These are phyloP conservation scores for Oreochromis mossambicus DNA, from an alignment of 2,797 vertebrate genomes.

Conservation along the genomic window DNA sequence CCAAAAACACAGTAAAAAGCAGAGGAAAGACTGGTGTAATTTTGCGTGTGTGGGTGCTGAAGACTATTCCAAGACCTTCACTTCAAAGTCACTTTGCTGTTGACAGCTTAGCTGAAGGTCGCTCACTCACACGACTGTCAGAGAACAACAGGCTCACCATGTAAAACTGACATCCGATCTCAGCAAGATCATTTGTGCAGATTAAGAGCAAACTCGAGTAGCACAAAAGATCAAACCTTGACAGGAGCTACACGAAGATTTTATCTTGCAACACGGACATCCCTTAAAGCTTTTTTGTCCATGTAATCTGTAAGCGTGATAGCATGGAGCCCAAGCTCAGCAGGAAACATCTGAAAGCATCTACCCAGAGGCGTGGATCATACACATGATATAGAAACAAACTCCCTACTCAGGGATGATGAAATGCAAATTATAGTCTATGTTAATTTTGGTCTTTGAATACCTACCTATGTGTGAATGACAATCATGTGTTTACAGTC, in stretches of 20 bases:
- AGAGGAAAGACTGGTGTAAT: neutral
- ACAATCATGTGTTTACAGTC: neutral
- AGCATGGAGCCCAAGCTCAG: neutral
- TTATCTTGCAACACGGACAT: constrained; percentile 17
- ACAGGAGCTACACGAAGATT: constrained; percentile 17
- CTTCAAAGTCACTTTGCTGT: constrained; percentile 52
- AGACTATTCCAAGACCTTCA: constrained; percentile 23
- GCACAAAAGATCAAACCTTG: constrained; percentile 44
- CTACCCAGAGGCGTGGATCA: neutral
- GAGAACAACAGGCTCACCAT: constrained; percentile 33
- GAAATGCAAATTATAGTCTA: neutral
- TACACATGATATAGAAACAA: neutral
- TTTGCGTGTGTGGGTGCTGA: neutral
- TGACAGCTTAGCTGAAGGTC: constrained; percentile 51
- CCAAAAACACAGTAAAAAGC: neutral
- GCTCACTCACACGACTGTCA: constrained; percentile 43
- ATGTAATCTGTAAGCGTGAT: neutral
- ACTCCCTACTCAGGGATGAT: neutral
- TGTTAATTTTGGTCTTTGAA: neutral
- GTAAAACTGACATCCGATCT: constrained; percentile 52
- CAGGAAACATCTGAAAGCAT: neutral
- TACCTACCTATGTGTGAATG: neutral
- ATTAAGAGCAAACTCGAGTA: constrained; percentile 49
- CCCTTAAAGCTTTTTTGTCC: neutral
- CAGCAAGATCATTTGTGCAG: constrained; percentile 52